Percentiles rank a stretch among this genome's conserved stretches.
These are phyloP conservation scores for Bagarius yarrelli DNA, from an alignment of 2,113 vertebrate species.

Conservation along the genomic window DNA sequence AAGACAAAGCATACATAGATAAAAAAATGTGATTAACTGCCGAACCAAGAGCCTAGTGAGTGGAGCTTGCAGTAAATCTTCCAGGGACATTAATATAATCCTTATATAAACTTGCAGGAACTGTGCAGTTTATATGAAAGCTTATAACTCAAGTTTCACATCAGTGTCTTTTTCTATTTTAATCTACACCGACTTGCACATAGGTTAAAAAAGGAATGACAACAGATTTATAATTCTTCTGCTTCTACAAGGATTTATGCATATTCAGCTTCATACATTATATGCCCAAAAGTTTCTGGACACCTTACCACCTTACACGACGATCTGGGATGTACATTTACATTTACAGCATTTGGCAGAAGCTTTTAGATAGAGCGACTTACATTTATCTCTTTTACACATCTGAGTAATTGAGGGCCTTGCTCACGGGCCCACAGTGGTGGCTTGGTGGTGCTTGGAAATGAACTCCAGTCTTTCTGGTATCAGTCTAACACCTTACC, in stretches of 20 bases:
- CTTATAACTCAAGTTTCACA: not conserved
- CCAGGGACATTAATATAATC: not conserved
- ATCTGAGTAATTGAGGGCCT: too few species aligned
- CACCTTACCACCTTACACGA: too few species aligned
- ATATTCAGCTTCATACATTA: not conserved
- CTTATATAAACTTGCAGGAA: not conserved
- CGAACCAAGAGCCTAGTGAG: not conserved
- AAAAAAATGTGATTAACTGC: not conserved
- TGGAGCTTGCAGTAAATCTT: not conserved
- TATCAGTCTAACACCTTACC: too few species aligned
- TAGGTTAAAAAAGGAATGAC: not conserved
- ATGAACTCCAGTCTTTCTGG: too few species aligned
- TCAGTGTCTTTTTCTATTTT: not conserved
- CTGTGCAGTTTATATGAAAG: not conserved
- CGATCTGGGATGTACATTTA: too few species aligned
- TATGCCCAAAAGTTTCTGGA: too few species aligned
- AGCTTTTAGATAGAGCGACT: too few species aligned
- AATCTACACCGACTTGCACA: not conserved
- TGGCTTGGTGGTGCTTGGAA: too few species aligned
- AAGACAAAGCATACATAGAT: not conserved
- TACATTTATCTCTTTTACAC: too few species aligned
- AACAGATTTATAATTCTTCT: not conserved
- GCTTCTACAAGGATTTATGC: not conserved
- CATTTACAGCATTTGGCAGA: too few species aligned
- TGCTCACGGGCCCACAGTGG: too few species aligned